Evolutionary conservation across 2,888 invertebrate genomes (phyloP).

Genomic region (Sphecodes monilicornis): DNA sequence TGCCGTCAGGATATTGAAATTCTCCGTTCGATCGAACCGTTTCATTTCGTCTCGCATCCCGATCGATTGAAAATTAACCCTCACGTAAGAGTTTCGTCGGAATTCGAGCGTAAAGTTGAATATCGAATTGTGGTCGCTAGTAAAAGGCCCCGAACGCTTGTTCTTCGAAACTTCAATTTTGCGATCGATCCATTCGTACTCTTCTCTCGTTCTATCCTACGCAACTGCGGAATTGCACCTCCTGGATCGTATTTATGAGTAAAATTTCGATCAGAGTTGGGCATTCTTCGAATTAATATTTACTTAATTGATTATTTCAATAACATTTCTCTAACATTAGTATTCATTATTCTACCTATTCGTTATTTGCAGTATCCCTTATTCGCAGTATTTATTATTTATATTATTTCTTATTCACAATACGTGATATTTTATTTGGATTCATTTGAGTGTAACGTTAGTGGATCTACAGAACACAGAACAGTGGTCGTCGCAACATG

Average conservation of each 20-base stretch:
- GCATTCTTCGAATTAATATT: too few relatives aligned
- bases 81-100: constrained; percentile 33
- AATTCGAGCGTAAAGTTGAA: constrained; percentile 19
- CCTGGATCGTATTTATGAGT: neutral
- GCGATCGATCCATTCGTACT: constrained; percentile 4
- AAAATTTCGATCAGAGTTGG: neutral
- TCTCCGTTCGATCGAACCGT: constrained; percentile 21
- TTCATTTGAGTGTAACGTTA: too few relatives aligned
- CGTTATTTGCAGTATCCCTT: too few relatives aligned
- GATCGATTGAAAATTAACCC: constrained; percentile 52
- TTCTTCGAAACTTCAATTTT: neutral
- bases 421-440: too few relatives aligned
- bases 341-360: too few relatives aligned
- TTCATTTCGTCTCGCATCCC: constrained; percentile 37
- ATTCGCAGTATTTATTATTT: too few relatives aligned
- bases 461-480: too few relatives aligned
- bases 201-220: neutral
- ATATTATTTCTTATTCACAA: too few relatives aligned
- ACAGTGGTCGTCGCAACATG: too few relatives aligned
- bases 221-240: neutral
- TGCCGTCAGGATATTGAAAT: constrained; percentile 13
- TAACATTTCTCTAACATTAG: too few relatives aligned
- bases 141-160: constrained; percentile 8
- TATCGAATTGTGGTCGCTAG: constrained; percentile 25
- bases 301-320: too few relatives aligned